Evolutionary conservation across 1,140 invertebrate genomes (phyloP), one percentile per base, ranked within the genome.

Genomic region (Wiebesia pumilae): DNA sequence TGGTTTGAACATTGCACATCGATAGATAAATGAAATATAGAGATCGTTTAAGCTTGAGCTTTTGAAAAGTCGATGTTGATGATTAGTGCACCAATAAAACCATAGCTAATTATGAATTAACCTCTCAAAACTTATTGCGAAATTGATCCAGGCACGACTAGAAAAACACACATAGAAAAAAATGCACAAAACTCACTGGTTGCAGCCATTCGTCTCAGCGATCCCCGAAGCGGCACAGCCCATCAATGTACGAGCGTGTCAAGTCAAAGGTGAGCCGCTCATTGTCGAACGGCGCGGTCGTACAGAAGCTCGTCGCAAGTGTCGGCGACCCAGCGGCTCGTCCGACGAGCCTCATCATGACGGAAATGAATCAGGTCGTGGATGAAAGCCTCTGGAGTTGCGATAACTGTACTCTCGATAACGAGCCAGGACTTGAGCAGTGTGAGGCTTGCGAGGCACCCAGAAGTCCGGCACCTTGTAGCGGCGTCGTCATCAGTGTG

Each of bases 381-480:
- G 89, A 92, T 24, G 91, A 92, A 38, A 90, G 90, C n/a, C 91
- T 93, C 7, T 96, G 95, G 95, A 94, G 94, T 78, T 96, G 95
- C 88, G 94, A 94, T 81, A 93, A 94, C 86, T 96, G 95, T 87
- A 96, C 95, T 7, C 92, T 95, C 30, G 93, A 95, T 73, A 96
- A 96, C 90, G 87, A 91, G 47, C 90, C 92, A 24, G 91, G 92
- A 71, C 89, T 93, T 77, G 93, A 94, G 51, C 92, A 95, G 38
- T 96, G 96, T 90, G 95, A 96, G 83, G 95, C 95, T 0, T 96
- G 96, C 88, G 95, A 96, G 88, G 94, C 95, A 0, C 95, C 95
- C 24, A 93, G 94, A 80, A 94, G 94, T 87, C 92, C 94, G 16
- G 94, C 91, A 16, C 93, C 93, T 0, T 93, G 94, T 43, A 94